Conservation (phyloP, 2,888 invertebrate species). For the Drosophila atroscutellata region DNA sequence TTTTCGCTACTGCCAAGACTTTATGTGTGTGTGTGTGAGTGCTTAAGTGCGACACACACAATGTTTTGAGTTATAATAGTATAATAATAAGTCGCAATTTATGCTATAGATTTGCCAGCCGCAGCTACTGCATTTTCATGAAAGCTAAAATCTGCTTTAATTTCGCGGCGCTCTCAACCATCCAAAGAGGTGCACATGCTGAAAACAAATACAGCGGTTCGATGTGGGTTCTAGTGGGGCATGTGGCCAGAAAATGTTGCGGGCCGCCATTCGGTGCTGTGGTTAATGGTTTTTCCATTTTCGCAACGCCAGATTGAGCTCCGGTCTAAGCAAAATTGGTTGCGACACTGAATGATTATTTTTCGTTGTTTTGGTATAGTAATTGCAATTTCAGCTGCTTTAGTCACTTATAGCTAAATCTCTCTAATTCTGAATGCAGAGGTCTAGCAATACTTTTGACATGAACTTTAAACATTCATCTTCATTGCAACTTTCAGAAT, state of each 20-base stretch:
- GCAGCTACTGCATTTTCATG: slow-evolving; percentile 30
- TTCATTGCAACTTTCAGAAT: background rate
- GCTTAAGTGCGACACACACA: slow-evolving; percentile 21
- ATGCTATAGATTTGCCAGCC: slow-evolving; percentile 18
- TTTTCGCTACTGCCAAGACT: background rate
- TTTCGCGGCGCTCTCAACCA: slow-evolving; percentile 16
- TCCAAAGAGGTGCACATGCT: slow-evolving; percentile 1
- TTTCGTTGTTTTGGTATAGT: background rate
- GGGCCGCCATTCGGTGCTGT: slow-evolving; percentile 14
- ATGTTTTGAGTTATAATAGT: background rate
- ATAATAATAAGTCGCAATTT: slow-evolving; percentile 25
- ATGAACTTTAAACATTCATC: background rate
- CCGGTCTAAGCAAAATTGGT: background rate
- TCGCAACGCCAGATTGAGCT: slow-evolving; percentile 23
- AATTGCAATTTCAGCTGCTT: background rate
- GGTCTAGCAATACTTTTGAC: background rate
- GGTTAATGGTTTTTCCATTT: slow-evolving; percentile 62
- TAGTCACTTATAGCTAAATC: no score
- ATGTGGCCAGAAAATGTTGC: slow-evolving; percentile 29
- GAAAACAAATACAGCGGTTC: slow-evolving; percentile 1
- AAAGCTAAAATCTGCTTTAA: slow-evolving; percentile 32
- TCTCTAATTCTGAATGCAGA: background rate
- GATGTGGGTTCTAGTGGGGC: slow-evolving; percentile 4
- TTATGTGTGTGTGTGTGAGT: background rate
- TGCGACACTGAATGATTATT: background rate